Conservation (phyloP, 2,888 invertebrate genomes). For the Eupeodes latifasciatus region DNA sequence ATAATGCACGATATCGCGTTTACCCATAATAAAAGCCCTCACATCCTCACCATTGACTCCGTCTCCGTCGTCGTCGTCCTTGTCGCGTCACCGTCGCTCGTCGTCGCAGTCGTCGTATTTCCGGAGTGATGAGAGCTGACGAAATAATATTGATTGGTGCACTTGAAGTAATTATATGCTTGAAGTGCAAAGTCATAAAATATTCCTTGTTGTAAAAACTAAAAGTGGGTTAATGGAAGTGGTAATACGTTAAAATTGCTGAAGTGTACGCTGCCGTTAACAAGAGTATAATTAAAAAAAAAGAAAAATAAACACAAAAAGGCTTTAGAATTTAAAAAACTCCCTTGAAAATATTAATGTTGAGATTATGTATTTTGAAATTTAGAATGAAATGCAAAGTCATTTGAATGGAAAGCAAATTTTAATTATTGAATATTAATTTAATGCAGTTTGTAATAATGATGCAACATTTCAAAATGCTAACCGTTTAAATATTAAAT, state of each 20-base stretch:
- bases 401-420: not conserved
- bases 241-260: constrained; percentile 7
- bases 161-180: constrained; percentile 63
- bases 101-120: not conserved
- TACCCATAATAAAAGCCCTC: not conserved
- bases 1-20: constrained; percentile 54
- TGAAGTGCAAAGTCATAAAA: constrained; percentile 20
- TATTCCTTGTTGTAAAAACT: not conserved
- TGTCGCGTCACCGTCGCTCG: too few relatives aligned
- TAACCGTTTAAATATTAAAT: too few relatives aligned
- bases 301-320: not conserved
- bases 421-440: too few relatives aligned
- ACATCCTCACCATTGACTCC: too few relatives aligned
- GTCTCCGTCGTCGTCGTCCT: too few relatives aligned
- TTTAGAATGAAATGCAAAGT: not conserved
- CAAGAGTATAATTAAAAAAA: not conserved
- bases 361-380: not conserved
- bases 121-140: constrained; percentile 33
- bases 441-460: too few relatives aligned
- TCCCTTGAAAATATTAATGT: not conserved
- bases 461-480: too few relatives aligned
- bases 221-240: constrained; percentile 29
- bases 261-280: not conserved
- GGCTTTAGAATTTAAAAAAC: not conserved
- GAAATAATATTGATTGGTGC: constrained; percentile 58